phyloP scores from a whole-genome alignment of 2,888 invertebrate species.

The Cyclophora albipunctata region DNA sequence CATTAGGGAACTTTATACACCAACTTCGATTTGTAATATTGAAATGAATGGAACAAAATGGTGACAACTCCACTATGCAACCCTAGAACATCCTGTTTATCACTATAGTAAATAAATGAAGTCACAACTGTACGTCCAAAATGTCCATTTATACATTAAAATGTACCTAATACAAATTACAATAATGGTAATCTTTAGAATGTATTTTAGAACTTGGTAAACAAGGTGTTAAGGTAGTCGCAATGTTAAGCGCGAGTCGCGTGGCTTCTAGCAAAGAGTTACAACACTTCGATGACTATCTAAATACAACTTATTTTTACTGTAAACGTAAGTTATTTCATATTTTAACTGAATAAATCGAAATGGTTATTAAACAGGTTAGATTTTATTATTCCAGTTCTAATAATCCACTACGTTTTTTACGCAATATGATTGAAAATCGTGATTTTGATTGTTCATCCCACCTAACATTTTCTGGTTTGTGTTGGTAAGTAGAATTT shows the following conservation, averaged over 20 bases:
- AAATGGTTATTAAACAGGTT: conserved; percentile 63
- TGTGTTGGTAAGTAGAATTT: too few relatives aligned
- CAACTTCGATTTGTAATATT: too few relatives aligned
- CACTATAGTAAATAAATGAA: conserved; percentile 54
- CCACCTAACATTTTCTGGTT: too few relatives aligned
- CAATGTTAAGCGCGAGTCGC: conserved; percentile 38
- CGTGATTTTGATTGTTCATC: too few relatives aligned
- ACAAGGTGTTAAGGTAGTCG: conserved; percentile 50
- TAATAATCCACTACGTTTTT: too few relatives aligned
- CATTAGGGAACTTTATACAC: too few relatives aligned
- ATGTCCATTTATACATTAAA: conserved; percentile 74
- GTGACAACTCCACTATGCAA: conserved; percentile 39
- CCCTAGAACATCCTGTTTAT: conserved; percentile 40
- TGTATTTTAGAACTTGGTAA: conserved; percentile 62
- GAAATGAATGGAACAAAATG: conserved; percentile 48
- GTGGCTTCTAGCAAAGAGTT: conserved; percentile 42
- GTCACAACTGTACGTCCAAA: conserved; percentile 75
- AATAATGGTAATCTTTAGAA: conserved; percentile 70
- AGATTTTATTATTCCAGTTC: too few relatives aligned
- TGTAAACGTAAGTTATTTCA: conserved; percentile 75
- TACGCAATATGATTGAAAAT: too few relatives aligned
- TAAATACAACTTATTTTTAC: conserved; percentile 72
- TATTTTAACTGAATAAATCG: conserved; percentile 75
- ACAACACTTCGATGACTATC: conserved; percentile 58
- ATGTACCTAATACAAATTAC: conserved; percentile 73